Evolutionary conservation across 2,888 invertebrate genomes (phyloP).

Genomic region (Tipula unca): DNA sequence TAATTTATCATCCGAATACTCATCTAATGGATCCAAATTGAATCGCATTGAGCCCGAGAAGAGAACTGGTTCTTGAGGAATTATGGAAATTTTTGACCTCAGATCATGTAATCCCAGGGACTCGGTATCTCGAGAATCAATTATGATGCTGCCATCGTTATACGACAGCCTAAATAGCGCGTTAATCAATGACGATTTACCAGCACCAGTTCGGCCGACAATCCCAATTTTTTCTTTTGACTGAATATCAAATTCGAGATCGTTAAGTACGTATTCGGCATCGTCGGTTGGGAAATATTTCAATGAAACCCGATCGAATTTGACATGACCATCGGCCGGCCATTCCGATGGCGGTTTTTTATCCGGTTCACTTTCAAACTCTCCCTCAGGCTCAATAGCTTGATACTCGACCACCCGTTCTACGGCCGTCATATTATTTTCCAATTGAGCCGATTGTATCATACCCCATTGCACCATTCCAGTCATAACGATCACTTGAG

Average conservation of each 20-base stretch:
- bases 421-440: slow-evolving; percentile 83
- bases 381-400: slow-evolving; percentile 40
- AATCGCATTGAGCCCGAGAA: slow-evolving; percentile 81
- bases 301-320: slow-evolving; percentile 59
- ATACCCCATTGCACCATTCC: slow-evolving; percentile 73
- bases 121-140: slow-evolving; percentile 68
- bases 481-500: slow-evolving; percentile 69
- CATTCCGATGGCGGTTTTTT: slow-evolving; percentile 61
- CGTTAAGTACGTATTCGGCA: slow-evolving; percentile 65
- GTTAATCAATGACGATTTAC: slow-evolving; percentile 60
- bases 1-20: slow-evolving; percentile 64
- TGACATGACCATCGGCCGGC: slow-evolving; percentile 62
- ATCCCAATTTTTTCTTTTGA: slow-evolving; percentile 61
- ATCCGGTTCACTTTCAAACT: slow-evolving; percentile 54
- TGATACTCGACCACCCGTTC: slow-evolving; percentile 70
- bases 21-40: slow-evolving; percentile 84
- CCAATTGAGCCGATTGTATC: slow-evolving; percentile 83
- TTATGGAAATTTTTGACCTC: slow-evolving; percentile 69
- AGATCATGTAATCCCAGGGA: slow-evolving; percentile 65
- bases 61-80: slow-evolving; percentile 76
- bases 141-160: slow-evolving; percentile 65
- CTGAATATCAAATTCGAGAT: slow-evolving; percentile 55
- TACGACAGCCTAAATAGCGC: slow-evolving; percentile 72
- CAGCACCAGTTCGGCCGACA: slow-evolving; percentile 66
- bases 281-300: slow-evolving; percentile 55